These are phyloP conservation scores for Aporophyla nigra DNA, from an alignment of 2,888 invertebrate genomes.

Conservation along the genomic window DNA sequence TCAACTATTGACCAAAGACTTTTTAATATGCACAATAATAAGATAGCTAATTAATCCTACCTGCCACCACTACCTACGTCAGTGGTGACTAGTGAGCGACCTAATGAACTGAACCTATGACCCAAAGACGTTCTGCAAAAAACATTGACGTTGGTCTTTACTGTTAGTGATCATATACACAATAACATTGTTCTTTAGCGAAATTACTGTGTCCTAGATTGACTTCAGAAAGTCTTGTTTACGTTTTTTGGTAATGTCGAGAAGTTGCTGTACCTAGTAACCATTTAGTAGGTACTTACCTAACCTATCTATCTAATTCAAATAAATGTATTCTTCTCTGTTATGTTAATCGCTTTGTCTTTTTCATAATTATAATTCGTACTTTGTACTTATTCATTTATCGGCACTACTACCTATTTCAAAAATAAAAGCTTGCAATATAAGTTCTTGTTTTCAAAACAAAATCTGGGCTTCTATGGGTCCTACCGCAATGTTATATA, in stretches of 20 bases:
- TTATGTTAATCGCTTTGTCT: too few relatives aligned
- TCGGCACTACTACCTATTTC: too few relatives aligned
- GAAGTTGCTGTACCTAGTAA: neutral
- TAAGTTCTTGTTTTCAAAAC: too few relatives aligned
- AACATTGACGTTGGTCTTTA: slow-evolving; percentile 30
- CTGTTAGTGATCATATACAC: slow-evolving; percentile 11
- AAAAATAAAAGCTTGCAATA: too few relatives aligned
- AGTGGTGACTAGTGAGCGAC: slow-evolving; percentile 10
- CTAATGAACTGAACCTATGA: slow-evolving; percentile 29
- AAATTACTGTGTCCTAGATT: slow-evolving; percentile 28
- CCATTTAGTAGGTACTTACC: neutral
- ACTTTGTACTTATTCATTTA: too few relatives aligned
- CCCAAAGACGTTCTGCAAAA: slow-evolving; percentile 12
- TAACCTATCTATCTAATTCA: neutral
- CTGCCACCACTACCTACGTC: slow-evolving; percentile 3
- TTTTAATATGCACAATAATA: neutral
- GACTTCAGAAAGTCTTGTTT: slow-evolving; percentile 19
- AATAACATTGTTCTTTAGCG: slow-evolving; percentile 3
- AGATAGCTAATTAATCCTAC: neutral
- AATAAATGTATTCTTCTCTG: too few relatives aligned
- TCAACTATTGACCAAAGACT: neutral
- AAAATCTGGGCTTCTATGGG: too few relatives aligned
- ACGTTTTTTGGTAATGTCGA: neutral
- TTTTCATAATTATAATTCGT: too few relatives aligned
- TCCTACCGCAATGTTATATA: too few relatives aligned